phyloP scores from a whole-genome alignment of 2,888 invertebrate genomes.

The Volucella zonaria region DNA sequence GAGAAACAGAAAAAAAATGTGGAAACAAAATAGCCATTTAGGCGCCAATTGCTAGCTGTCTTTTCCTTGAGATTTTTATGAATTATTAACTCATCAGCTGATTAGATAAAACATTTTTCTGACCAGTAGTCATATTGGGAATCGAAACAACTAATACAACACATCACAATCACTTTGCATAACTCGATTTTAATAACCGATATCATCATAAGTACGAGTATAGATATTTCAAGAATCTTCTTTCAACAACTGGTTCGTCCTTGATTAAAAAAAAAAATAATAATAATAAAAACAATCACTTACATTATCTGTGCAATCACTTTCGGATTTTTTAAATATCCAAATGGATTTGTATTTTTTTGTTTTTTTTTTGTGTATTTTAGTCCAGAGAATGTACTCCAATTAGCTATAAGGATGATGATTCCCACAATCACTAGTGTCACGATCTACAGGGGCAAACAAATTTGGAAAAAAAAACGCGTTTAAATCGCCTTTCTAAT shows the following conservation, averaged over 20 bases:
- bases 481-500: conserved; percentile 3
- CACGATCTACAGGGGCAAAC: not conserved
- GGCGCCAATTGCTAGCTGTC: not conserved
- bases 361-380: conserved; percentile 3
- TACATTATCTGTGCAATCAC: conserved; percentile 51
- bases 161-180: conserved; percentile 48
- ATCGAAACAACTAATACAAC: conserved; percentile 35
- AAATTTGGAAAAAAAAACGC: not conserved
- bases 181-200: conserved; percentile 29
- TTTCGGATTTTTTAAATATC: conserved; percentile 22
- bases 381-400: not conserved
- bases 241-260: conserved; percentile 1
- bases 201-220: conserved; percentile 4
- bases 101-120: not conserved
- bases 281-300: conserved; percentile 18
- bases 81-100: not conserved
- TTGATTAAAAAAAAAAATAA: conserved; percentile 11
- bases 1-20: not conserved
- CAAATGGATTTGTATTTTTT: not conserved
- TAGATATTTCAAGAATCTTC: not conserved
- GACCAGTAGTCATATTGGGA: conserved; percentile 6
- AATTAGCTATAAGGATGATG: conserved; percentile 13
- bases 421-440: conserved; percentile 28
- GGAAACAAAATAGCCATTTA: not conserved
- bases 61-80: not conserved